Evolutionary conservation across 2,888 invertebrate species (phyloP), one percentile per base, ranked within the genome.

Genomic region (Drosophila pseudotalamancana): DNA sequence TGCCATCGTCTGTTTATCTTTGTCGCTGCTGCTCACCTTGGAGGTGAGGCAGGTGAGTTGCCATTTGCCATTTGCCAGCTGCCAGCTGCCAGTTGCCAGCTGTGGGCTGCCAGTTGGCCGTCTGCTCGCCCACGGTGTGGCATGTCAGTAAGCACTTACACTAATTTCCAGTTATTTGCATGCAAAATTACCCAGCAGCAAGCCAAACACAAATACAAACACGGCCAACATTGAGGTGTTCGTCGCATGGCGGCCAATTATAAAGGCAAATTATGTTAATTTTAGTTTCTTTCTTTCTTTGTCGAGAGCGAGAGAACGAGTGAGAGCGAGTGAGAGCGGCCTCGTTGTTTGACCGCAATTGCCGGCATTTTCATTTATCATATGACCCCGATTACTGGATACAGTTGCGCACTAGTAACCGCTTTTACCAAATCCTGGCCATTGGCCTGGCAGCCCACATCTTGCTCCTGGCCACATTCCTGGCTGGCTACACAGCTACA

Each of bases 131-230:
- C 27, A 19, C 57, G 37, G 54, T 55, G 67, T 84, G 76, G 82
- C 82, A 82, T 83, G 84, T 79, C 79, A 73, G 73, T 84, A 66
- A 82, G 84, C 84, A 83, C 82, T 83, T 82, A 83, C 73, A 84
- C 79, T 83, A 83, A 83, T 83, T 82, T 82, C 66, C 71, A 80
- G 79, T 80, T 84, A 83, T 84, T 84, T 83, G 84, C 82, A 83
- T 83, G 76, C 79, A 73, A 84, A 82, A 84, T 84, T 76, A 71
- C 60, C 73, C 60, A 80, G 70, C 63, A 54, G 68, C 61, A 70
- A 63, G 40, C 31, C 49, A 45, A 40, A 48, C 62, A 64, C 60
- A 54, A 59, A 23, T 23, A 54, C 31, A 49, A 61, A 23, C 37
- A 51, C 21, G 49, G 49, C 34, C 53, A 48, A 43, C 18, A 23